phyloP scores from a whole-genome alignment of 2,113 vertebrate genomes.

The Ellobius talpinus region DNA sequence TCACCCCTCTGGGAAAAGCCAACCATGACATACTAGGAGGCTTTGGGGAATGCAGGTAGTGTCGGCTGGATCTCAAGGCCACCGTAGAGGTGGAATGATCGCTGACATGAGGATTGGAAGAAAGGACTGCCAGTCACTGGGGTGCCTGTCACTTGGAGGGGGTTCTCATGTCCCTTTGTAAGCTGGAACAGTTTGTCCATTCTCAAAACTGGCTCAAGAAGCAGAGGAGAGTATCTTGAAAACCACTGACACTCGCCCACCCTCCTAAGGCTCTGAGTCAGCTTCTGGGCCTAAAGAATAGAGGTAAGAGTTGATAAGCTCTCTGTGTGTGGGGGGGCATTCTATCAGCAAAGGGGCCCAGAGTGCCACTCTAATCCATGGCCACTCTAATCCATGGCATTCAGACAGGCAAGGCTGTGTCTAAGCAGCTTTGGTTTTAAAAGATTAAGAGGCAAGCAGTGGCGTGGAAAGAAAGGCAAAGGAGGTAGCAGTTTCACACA shows the following conservation, averaged over 20 bases:
- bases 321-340: not conserved
- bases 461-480: constrained; percentile 31
- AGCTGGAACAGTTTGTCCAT: not conserved
- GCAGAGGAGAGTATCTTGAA: not conserved
- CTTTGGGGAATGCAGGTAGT: accelerated
- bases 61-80: not conserved
- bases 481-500: constrained; percentile 23
- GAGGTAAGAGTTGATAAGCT: not conserved
- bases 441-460: constrained; percentile 17
- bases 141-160: not conserved
- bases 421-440: constrained; percentile 64
- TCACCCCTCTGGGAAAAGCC: not conserved
- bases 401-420: constrained; percentile 33
- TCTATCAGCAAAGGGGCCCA: constrained; percentile 23
- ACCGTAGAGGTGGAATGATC: not conserved
- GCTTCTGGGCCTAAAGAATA: not conserved
- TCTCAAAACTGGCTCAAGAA: not conserved
- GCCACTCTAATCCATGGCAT: constrained; percentile 56
- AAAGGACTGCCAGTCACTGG: not conserved
- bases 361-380: constrained; percentile 54
- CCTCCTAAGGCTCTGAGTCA: not conserved
- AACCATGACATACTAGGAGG: not conserved
- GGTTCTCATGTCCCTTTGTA: not conserved
- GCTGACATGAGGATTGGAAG: not conserved
- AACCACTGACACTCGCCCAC: not conserved